Evolutionary conservation across 2,888 invertebrate genomes (phyloP).

Genomic region (Eumacrocentrus americanus): DNA sequence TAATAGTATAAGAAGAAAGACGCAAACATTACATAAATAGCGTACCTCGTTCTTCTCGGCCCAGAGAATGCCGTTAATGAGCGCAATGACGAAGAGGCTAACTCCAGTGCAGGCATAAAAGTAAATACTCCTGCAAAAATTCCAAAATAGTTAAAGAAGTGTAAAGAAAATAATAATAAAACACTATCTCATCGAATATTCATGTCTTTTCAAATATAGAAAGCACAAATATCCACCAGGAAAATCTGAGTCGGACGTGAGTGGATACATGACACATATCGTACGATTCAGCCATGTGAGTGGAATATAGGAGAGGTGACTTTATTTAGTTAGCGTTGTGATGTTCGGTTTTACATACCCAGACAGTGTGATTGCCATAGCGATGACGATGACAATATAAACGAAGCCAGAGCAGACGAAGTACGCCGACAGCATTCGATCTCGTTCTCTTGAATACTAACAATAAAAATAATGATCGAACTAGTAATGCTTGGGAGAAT

Average conservation of each 20-base stretch:
- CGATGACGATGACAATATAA: conserved; percentile 71
- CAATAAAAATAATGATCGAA: neutral
- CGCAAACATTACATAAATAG: too few species aligned
- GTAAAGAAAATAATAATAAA: neutral
- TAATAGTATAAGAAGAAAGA: too few species aligned
- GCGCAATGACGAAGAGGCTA: conserved; percentile 50
- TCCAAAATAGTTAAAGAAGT: conserved; percentile 4
- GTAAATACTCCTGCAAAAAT: conserved; percentile 51
- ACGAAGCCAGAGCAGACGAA: conserved; percentile 81
- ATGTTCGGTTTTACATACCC: conserved; percentile 64
- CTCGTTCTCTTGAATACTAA: conserved; percentile 81
- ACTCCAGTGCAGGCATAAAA: conserved; percentile 55
- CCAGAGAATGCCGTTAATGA: conserved; percentile 59
- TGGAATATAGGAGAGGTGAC: neutral
- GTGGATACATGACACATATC: neutral
- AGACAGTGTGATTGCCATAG: conserved; percentile 72
- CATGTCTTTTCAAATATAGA: neutral
- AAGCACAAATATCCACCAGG: neutral
- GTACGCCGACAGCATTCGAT: conserved; percentile 86
- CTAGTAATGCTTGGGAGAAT: neutral
- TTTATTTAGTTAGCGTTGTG: neutral
- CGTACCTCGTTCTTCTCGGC: conserved; percentile 61
- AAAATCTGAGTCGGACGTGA: too few species aligned
- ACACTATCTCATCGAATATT: neutral
- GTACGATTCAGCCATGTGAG: neutral